A percentile compares a stretch with the other conserved stretches of the same genome.
Conservation (phyloP, 2,888 invertebrate genomes). For the Rhagophthalmus giganteus region DNA sequence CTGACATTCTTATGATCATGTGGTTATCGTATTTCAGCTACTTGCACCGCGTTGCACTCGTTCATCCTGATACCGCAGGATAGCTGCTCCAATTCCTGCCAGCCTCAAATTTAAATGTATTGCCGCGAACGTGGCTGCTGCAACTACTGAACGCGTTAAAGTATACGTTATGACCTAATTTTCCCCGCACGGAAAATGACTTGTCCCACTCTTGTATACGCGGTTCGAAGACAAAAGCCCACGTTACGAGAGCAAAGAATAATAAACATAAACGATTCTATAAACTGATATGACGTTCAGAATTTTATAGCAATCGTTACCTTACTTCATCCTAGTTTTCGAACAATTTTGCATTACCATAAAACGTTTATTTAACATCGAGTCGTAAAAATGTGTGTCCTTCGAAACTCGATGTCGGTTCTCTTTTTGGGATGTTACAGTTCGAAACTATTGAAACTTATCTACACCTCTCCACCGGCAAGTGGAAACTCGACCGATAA, state of each 20-base stretch:
- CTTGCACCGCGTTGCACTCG: constrained; percentile 22
- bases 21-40: constrained; percentile 21
- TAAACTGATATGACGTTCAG: constrained; percentile 15
- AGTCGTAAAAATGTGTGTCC: background rate
- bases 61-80: constrained; percentile 23
- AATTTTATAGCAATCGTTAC: constrained; percentile 22
- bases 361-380: background rate
- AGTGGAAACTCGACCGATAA: constrained; percentile 11
- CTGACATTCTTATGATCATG: constrained; percentile 17
- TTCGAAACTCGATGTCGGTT: background rate
- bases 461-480: no score
- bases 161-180: constrained; percentile 22
- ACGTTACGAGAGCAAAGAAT: constrained; percentile 1
- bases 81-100: constrained; percentile 22
- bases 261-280: constrained; percentile 24
- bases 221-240: constrained; percentile 9
- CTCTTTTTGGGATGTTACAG: constrained; percentile 1
- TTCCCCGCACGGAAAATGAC: constrained; percentile 12
- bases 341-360: constrained; percentile 5
- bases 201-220: constrained; percentile 1
- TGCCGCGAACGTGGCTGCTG: constrained; percentile 12
- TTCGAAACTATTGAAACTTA: no score
- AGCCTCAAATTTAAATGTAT: constrained; percentile 26
- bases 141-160: constrained; percentile 19
- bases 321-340: constrained; percentile 18